Percentiles rank a stretch among this genome's conserved stretches.
Evolutionary conservation across 2,888 invertebrate genomes (phyloP).

Genomic region (Deilephila porcellus): DNA sequence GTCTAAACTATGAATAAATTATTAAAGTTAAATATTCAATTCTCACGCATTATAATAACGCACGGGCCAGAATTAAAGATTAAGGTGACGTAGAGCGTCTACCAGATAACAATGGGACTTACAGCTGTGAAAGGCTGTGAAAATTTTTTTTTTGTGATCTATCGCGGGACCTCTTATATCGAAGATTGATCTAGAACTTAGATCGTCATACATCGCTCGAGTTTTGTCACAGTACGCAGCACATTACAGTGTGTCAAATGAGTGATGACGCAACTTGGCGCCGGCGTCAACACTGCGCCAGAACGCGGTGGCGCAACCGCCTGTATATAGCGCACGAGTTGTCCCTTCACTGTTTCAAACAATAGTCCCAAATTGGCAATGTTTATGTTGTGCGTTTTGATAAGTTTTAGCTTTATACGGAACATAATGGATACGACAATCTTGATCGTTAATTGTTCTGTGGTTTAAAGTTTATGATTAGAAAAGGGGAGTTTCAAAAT

Average conservation of each 20-base stretch:
- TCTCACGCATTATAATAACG: too few species aligned
- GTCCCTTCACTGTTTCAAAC: conserved; percentile 1
- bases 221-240: neutral
- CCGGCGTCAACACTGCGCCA: neutral
- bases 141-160: too few species aligned
- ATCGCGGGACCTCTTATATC: too few species aligned
- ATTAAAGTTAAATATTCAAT: too few species aligned
- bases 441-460: neutral
- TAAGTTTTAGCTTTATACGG: neutral
- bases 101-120: too few species aligned
- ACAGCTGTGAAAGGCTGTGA: too few species aligned
- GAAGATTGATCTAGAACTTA: too few species aligned
- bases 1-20: too few species aligned
- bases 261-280: conserved; percentile 21
- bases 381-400: neutral
- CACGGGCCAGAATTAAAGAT: too few species aligned
- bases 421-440: neutral
- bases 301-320: neutral
- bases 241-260: conserved; percentile 25
- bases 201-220: neutral
- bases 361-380: neutral
- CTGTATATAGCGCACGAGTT: neutral
- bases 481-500: too few species aligned
- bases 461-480: too few species aligned
- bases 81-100: too few species aligned